A percentile compares a stretch with the other conserved stretches of the same genome.
These are phyloP conservation scores for Druon quercuslanigerum DNA, from an alignment of 1,140 invertebrate genomes.

Conservation along the genomic window DNA sequence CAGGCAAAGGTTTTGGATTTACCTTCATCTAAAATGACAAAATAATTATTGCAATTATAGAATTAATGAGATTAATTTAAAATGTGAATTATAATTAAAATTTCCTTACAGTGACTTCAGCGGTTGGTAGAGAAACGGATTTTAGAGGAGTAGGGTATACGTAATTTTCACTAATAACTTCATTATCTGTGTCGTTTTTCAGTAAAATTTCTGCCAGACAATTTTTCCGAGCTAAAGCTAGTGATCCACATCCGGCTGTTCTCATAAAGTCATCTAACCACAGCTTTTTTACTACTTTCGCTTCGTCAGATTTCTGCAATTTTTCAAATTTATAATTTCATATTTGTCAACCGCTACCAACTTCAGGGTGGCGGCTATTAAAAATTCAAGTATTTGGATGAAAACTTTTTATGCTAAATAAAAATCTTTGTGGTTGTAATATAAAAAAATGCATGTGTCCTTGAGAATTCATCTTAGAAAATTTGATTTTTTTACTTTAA, in stretches of 20 bases:
- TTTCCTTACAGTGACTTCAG: conserved; percentile 54
- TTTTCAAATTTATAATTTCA: not conserved
- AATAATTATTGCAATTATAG: not conserved
- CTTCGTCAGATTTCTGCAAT: conserved; percentile 54
- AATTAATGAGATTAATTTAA: conserved; percentile 16
- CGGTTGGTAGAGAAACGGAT: conserved; percentile 50
- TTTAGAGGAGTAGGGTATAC: conserved; percentile 64
- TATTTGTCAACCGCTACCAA: no score
- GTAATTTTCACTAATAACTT: conserved; percentile 70
- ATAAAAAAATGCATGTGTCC: no score
- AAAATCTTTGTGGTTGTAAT: no score
- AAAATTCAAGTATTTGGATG: no score
- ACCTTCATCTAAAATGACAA: conserved; percentile 45
- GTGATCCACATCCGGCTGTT: conserved; percentile 53
- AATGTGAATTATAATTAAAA: conserved; percentile 13
- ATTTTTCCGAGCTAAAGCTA: conserved; percentile 54
- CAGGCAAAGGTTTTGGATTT: conserved; percentile 43
- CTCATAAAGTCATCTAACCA: conserved; percentile 58
- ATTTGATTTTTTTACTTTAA: no score
- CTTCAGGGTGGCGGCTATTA: no score
- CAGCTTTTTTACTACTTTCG: conserved; percentile 50
- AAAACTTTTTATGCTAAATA: no score
- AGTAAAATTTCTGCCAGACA: conserved; percentile 63
- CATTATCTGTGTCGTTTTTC: conserved; percentile 46
- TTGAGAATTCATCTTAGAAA: no score